Conservation (phyloP, 2,888 invertebrate genomes). For the Cyclophora albipunctata region DNA sequence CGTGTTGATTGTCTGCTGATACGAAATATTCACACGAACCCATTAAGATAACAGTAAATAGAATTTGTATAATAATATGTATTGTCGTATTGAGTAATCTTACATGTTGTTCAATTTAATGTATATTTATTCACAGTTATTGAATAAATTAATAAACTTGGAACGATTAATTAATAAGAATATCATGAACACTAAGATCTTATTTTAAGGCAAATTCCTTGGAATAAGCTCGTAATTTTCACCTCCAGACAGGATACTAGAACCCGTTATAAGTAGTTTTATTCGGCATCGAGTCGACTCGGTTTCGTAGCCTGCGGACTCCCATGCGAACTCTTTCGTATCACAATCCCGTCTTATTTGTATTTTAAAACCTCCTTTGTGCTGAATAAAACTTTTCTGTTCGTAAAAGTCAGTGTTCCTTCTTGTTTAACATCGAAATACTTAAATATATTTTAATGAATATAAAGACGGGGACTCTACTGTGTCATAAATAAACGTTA, state of each 20-base stretch:
- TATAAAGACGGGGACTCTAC: constrained; percentile 9
- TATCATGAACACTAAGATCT: no score
- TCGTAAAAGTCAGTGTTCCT: constrained; percentile 11
- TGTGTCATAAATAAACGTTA: constrained; percentile 16
- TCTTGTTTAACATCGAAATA: constrained; percentile 3
- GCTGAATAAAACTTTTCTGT: constrained; percentile 23
- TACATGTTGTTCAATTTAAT: no score
- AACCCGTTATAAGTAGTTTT: constrained; percentile 24
- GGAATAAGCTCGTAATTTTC: constrained; percentile 8
- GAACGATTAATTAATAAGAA: no score
- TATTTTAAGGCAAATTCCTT: constrained; percentile 8
- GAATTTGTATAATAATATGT: constrained; percentile 7
- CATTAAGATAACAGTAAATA: constrained; percentile 27
- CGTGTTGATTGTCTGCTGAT: constrained; percentile 32
- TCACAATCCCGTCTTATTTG: constrained; percentile 29
- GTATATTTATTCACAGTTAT: not conserved
- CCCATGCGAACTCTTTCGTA: constrained; percentile 27
- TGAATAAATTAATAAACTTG: no score
- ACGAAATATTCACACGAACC: constrained; percentile 28
- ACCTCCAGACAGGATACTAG: constrained; percentile 7
- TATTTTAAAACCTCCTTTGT: constrained; percentile 31
- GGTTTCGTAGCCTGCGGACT: constrained; percentile 21
- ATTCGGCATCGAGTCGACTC: constrained; percentile 24
- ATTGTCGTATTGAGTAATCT: constrained; percentile 4
- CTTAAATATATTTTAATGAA: constrained; percentile 4